phyloP scores from a whole-genome alignment of 2,113 vertebrate species.

The Platichthys flesus region DNA sequence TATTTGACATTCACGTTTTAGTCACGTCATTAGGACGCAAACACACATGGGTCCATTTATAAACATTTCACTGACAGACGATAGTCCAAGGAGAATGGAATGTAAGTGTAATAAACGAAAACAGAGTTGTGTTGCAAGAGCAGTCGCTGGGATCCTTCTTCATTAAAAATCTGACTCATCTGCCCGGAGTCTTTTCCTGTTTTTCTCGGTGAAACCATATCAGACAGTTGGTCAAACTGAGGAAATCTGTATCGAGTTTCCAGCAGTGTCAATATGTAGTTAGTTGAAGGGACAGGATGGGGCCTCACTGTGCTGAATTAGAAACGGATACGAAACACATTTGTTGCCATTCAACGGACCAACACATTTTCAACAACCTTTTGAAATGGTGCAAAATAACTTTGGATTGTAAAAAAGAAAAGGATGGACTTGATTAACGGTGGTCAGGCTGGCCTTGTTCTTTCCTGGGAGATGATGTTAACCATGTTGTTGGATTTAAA shows the following conservation, averaged over 20 bases:
- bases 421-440: slow-evolving; percentile 7
- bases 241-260: slow-evolving; percentile 15
- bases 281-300: slow-evolving; percentile 16
- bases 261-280: slow-evolving; percentile 23
- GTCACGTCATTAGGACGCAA: slow-evolving; percentile 36
- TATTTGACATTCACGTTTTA: slow-evolving; percentile 52
- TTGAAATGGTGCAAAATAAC: slow-evolving; percentile 28
- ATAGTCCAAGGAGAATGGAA: slow-evolving; percentile 35
- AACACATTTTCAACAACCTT: slow-evolving; percentile 35
- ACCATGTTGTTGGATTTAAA: background rate
- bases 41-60: slow-evolving; percentile 58
- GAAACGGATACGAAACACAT: slow-evolving; percentile 33
- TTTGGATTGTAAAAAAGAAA: slow-evolving; percentile 14
- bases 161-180: slow-evolving; percentile 43
- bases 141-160: slow-evolving; percentile 20
- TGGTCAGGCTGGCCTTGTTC: background rate
- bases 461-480: background rate
- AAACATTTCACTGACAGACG: slow-evolving; percentile 37
- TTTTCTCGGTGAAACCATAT: slow-evolving; percentile 10
- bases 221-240: slow-evolving; percentile 21
- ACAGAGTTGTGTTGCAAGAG: slow-evolving; percentile 40
- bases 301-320: slow-evolving; percentile 40
- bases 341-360: slow-evolving; percentile 44
- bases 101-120: slow-evolving; percentile 50
- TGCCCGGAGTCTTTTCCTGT: slow-evolving; percentile 8